phyloP scores from a whole-genome alignment of 2,797 vertebrate species.

The Prionace glauca region DNA sequence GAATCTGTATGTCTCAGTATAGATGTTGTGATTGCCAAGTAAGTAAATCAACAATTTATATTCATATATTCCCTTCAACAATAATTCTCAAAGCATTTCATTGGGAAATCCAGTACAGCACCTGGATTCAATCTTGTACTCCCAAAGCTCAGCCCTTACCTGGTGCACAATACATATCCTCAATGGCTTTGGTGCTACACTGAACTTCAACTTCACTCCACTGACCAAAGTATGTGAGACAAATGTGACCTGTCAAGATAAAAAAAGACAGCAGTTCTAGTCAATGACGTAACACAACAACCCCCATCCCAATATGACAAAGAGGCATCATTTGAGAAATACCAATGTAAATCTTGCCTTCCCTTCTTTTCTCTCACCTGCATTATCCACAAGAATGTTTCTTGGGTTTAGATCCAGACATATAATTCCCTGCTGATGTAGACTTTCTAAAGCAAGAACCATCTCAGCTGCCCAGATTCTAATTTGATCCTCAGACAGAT shows the following conservation, averaged over 20 bases:
- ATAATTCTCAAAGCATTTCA: background rate
- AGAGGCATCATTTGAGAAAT: background rate
- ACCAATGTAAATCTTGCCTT: background rate
- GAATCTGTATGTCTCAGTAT: background rate
- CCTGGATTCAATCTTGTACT: background rate
- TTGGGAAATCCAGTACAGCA: background rate
- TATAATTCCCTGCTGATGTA: constrained; percentile 86
- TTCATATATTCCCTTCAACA: background rate
- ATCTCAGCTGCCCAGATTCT: constrained; percentile 85
- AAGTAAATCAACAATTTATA: background rate
- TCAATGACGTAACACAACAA: background rate
- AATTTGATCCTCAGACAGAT: constrained; percentile 73
- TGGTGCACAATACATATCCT: constrained; percentile 89
- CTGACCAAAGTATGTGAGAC: constrained; percentile 90
- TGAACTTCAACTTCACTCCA: constrained; percentile 92
- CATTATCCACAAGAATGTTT: constrained; percentile 79
- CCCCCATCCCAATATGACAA: background rate
- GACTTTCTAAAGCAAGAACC: constrained; percentile 81
- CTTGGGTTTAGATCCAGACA: constrained; percentile 90
- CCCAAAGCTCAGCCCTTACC: constrained; percentile 58
- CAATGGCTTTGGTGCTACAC: constrained; percentile 67
- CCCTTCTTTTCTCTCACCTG: constrained; percentile 59
- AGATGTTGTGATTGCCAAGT: background rate
- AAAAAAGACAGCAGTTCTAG: background rate
- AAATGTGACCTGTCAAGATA: constrained; percentile 68